Percentiles rank a stretch among this genome's conserved stretches.
These are phyloP conservation scores for Lucilia sericata DNA, from an alignment of 1,140 invertebrate genomes.

Conservation along the genomic window DNA sequence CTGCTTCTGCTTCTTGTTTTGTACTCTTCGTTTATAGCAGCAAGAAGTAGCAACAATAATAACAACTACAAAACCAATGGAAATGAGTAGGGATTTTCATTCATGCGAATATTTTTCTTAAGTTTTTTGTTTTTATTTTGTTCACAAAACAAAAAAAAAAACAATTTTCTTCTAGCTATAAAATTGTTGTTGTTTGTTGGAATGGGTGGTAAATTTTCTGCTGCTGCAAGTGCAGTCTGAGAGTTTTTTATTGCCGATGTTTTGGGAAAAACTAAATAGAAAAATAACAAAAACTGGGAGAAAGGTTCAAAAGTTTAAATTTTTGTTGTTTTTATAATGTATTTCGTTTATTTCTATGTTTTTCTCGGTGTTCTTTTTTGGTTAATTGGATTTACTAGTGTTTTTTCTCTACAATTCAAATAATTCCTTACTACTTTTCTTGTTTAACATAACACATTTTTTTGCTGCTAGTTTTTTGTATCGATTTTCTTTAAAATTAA, in stretches of 20 bases:
- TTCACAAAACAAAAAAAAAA: background rate
- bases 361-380: background rate
- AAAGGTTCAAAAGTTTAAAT: constrained; percentile 40
- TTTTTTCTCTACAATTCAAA: too few species aligned
- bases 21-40: background rate
- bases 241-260: background rate
- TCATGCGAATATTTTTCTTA: constrained; percentile 38
- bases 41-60: background rate
- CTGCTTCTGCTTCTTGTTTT: constrained; percentile 20
- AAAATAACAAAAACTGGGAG: background rate
- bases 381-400: constrained; percentile 38
- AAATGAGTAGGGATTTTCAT: constrained; percentile 31
- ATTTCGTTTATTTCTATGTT: background rate
- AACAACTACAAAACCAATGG: background rate
- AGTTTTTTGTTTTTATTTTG: background rate
- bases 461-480: too few species aligned
- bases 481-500: too few species aligned
- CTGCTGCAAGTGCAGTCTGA: background rate
- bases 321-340: background rate
- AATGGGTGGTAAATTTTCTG: constrained; percentile 13
- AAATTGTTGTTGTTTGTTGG: background rate
- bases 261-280: background rate
- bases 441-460: too few species aligned
- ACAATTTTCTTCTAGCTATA: background rate
- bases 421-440: too few species aligned